Percentiles rank a stretch among this genome's conserved stretches.
Conservation (phyloP, 1,140 invertebrate genomes). For the Drosophila biarmipes region DNA sequence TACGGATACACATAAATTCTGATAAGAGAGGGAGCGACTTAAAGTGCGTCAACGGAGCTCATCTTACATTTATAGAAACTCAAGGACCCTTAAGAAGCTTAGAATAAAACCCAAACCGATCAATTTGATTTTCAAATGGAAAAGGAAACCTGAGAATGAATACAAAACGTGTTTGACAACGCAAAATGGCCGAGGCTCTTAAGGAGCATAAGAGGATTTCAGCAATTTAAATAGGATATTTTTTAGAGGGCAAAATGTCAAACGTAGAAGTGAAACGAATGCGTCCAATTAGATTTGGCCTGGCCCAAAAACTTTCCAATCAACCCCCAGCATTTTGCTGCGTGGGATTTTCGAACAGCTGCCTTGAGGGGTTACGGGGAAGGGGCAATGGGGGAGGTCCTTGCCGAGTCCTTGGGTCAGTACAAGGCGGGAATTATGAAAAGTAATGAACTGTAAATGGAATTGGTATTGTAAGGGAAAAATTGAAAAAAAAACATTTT, state of each 20-base stretch:
- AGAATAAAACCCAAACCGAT: constrained; percentile 48
- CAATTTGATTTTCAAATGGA: constrained; percentile 65
- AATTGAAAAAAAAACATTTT: neutral
- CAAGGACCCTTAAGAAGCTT: constrained; percentile 62
- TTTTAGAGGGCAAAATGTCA: constrained; percentile 73
- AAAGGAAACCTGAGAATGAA: constrained; percentile 33
- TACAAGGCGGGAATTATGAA: constrained; percentile 62
- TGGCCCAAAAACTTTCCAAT: constrained; percentile 34
- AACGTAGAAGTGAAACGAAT: constrained; percentile 56
- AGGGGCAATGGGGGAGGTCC: neutral
- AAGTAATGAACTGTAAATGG: constrained; percentile 73
- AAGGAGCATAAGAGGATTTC: constrained; percentile 67
- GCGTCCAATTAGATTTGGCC: constrained; percentile 69
- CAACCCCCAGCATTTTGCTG: constrained; percentile 34
- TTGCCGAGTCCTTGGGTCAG: constrained; percentile 5
- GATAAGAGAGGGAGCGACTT: constrained; percentile 7
- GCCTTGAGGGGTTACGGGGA: constrained; percentile 8
- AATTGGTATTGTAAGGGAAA: constrained; percentile 38
- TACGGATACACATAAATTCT: constrained; percentile 33
- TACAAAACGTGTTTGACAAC: constrained; percentile 15
- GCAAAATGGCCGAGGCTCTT: constrained; percentile 44
- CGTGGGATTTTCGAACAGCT: constrained; percentile 75
- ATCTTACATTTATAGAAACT: constrained; percentile 57
- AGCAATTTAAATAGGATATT: constrained; percentile 77
- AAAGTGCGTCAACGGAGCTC: constrained; percentile 11